A percentile compares a stretch with the other conserved stretches of the same genome.
Evolutionary conservation across 2,888 invertebrate genomes (phyloP).

Genomic region (Epiblema foenella): DNA sequence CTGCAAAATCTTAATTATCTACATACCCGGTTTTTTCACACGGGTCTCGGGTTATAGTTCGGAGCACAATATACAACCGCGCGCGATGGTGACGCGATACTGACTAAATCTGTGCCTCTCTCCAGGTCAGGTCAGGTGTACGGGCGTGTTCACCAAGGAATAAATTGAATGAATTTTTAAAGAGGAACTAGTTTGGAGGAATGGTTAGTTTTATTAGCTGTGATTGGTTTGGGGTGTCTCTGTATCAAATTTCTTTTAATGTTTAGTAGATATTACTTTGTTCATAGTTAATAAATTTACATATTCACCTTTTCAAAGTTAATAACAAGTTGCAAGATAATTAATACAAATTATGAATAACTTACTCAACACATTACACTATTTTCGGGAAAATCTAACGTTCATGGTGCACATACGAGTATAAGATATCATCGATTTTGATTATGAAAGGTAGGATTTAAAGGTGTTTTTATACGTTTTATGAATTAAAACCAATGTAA

Average conservation of each 20-base stretch:
- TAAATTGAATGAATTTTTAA: slow-evolving; percentile 63
- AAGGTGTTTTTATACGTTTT: no score
- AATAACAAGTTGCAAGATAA: no score
- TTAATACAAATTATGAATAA: no score
- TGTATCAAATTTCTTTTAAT: background rate
- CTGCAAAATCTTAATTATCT: slow-evolving; percentile 48
- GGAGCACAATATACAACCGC: slow-evolving; percentile 64
- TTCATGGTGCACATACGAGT: no score
- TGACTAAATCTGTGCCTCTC: slow-evolving; percentile 82
- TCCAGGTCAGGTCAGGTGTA: slow-evolving; percentile 79
- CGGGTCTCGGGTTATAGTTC: slow-evolving; percentile 63
- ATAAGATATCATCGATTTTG: no score
- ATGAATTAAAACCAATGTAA: no score
- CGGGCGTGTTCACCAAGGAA: slow-evolving; percentile 61
- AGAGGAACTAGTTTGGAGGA: slow-evolving; percentile 55
- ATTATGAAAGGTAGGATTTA: no score
- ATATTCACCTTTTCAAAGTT: no score
- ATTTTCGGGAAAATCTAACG: no score
- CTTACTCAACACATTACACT: no score
- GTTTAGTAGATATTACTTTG: background rate
- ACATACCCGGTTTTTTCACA: slow-evolving; percentile 58
- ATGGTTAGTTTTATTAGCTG: slow-evolving; percentile 53
- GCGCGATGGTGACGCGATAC: slow-evolving; percentile 74
- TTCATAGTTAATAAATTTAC: no score
- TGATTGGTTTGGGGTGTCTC: slow-evolving; percentile 53